A percentile compares a stretch with the other conserved stretches of the same genome.
Conservation (phyloP, 2,888 invertebrate species). For the Drosophila kambysellisi region DNA sequence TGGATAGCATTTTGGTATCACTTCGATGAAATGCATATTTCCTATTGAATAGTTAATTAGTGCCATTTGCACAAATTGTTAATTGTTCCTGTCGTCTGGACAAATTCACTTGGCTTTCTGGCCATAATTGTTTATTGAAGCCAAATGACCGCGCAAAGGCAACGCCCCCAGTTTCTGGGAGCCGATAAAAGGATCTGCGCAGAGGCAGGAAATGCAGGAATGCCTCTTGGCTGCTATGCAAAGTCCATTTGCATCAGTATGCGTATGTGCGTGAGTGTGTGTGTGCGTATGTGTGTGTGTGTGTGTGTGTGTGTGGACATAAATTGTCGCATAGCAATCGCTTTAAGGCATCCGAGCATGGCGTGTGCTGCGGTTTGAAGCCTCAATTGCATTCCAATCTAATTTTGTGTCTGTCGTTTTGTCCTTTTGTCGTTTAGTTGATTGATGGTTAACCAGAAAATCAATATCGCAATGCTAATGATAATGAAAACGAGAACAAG, state of each 20-base stretch:
- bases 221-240: constrained; percentile 23
- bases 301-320: constrained; percentile 44
- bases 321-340: constrained; percentile 76
- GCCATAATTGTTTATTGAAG: constrained; percentile 72
- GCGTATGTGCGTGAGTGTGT: background rate
- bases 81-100: constrained; percentile 70
- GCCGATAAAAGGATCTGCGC: background rate
- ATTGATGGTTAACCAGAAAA: constrained; percentile 79
- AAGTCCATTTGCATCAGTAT: constrained; percentile 2
- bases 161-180: constrained; percentile 19
- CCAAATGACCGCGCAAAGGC: constrained; percentile 69
- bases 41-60: constrained; percentile 73
- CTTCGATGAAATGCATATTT: constrained; percentile 41
- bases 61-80: constrained; percentile 64
- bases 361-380: constrained; percentile 75
- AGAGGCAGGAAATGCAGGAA: constrained; percentile 1
- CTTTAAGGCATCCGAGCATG: constrained; percentile 77
- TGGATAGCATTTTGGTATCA: background rate
- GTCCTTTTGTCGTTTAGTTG: constrained; percentile 70
- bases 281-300: background rate
- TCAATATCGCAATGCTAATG: constrained; percentile 79
- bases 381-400: constrained; percentile 80
- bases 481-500: constrained; percentile 40
- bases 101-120: constrained; percentile 52
- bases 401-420: constrained; percentile 72